Evolutionary conservation across 1,140 invertebrate species (phyloP).

Genomic region (Drosophila ironensis): DNA sequence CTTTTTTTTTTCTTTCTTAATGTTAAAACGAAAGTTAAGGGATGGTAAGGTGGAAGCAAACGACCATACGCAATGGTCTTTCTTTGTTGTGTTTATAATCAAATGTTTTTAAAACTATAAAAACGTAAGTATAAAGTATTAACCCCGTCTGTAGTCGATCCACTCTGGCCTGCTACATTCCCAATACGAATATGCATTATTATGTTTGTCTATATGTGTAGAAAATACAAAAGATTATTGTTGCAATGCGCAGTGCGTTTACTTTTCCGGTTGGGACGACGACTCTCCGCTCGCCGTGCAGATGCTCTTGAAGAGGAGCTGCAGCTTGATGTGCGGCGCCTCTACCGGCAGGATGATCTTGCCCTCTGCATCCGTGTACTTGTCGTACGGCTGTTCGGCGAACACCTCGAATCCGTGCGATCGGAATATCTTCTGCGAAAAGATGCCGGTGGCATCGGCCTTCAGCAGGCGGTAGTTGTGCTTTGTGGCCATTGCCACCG

Average conservation of each 20-base stretch:
- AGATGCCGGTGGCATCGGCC: constrained; percentile 89
- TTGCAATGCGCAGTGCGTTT: constrained; percentile 4
- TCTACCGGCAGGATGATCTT: constrained; percentile 84
- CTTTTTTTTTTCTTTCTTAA: background rate
- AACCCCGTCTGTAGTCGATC: background rate
- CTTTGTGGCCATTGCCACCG: constrained; percentile 86
- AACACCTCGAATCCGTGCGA: constrained; percentile 86
- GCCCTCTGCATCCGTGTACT: constrained; percentile 85
- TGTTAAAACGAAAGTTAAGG: too few species aligned
- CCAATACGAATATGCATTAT: constrained; percentile 21
- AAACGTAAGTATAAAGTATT: too few species aligned
- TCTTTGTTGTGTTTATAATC: too few species aligned
- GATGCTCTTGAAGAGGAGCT: constrained; percentile 83
- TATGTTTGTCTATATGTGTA: constrained; percentile 3
- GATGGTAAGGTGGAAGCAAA: too few species aligned
- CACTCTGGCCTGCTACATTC: constrained; percentile 7
- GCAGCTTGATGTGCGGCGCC: constrained; percentile 85
- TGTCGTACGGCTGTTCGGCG: constrained; percentile 86
- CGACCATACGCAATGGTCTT: too few species aligned
- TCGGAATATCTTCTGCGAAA: constrained; percentile 88
- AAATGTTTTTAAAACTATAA: too few species aligned
- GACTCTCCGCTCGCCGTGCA: constrained; percentile 6
- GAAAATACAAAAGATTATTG: constrained; percentile 35
- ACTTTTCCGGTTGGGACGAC: too few species aligned
- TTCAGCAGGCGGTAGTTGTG: constrained; percentile 89